Base-by-base conservation (phyloP, 2,113 vertebrate species). In the Scomber colias region DNA sequence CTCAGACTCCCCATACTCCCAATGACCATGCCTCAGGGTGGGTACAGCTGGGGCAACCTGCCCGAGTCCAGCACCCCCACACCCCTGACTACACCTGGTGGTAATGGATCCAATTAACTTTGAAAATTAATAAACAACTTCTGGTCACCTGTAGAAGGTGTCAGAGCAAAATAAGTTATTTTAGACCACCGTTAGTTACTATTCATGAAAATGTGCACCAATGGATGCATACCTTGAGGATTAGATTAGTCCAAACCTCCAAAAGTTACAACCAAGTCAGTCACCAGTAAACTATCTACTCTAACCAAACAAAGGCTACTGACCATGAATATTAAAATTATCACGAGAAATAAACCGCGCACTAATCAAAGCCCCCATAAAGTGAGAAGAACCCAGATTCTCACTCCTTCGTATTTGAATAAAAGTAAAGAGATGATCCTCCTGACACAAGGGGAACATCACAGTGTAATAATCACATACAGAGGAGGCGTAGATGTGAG, bases 11-110 rank as follows among this genome's bases (percentile, higher is more conserved):
- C 71, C 3, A 9, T 50, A 0, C 6, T 31, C 9, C 0, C 1
- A 0, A 1, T 2, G 5, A 2, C 0, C 0, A 6, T 0, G 5
- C 56, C 63, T 0, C 0, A 19, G 0, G 0, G 0, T 0, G 15
- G 7, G 3, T 83, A 53, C 62, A 11, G 0, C 8, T 83, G 89
- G 93, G 70, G 3, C 0, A 10, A 30, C 2, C 40, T 4, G 13
- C 14, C 21, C 19, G 10, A 3, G 2, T 21, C 31, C 5, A 56
- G 35, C n/a, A 19, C 49, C 8, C 3, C 12, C 49, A 24, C 30
- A 35, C 50, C 66, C 82, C 19, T 6, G 0, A 48, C 30, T 2
- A 3, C 68, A 73, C 40, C 53, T 9, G 2, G 50, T 1, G 40
- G 17, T 16, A 24, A n/a, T 15, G 70, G 35, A 40, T 65, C 68